Percentiles rank a stretch among this genome's conserved stretches.
These are phyloP conservation scores for Leucoptera coffeella DNA, from an alignment of 2,888 invertebrate species.

Conservation along the genomic window DNA sequence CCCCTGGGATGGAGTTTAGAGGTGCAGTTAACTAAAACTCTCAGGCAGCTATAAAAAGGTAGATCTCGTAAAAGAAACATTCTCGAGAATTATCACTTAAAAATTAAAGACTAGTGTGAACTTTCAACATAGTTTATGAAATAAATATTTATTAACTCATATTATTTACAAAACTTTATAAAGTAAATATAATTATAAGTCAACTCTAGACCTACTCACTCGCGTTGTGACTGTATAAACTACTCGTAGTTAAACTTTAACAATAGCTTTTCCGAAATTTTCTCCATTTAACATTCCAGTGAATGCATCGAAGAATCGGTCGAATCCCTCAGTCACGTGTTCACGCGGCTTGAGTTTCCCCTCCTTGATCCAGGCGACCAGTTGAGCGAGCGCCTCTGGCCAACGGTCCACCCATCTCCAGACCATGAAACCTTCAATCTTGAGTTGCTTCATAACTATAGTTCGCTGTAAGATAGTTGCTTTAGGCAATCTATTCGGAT, in stretches of 20 bases:
- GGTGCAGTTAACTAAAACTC: no score
- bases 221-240: no score
- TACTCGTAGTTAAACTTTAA: slow-evolving; percentile 39
- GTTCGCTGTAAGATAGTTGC: slow-evolving; percentile 28
- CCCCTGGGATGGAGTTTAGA: no score
- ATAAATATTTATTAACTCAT: no score
- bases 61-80: no score
- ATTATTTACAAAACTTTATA: no score
- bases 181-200: no score
- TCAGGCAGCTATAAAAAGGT: no score
- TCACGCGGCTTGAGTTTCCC: slow-evolving; percentile 58
- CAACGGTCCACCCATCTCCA: slow-evolving; percentile 37
- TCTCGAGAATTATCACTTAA: no score
- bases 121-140: no score
- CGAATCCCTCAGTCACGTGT: slow-evolving; percentile 57
- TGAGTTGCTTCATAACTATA: slow-evolving; percentile 45
- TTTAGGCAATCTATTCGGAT: slow-evolving; percentile 20
- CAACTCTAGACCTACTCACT: no score
- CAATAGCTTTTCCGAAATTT: slow-evolving; percentile 56
- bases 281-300: slow-evolving; percentile 47
- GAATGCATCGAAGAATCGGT: slow-evolving; percentile 58
- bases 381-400: slow-evolving; percentile 46
- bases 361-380: slow-evolving; percentile 48
- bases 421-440: slow-evolving; percentile 49
- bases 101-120: no score